A percentile compares a stretch with the other conserved stretches of the same genome.
phyloP scores from a whole-genome alignment of 2,113 vertebrate species.

The Carlito syrichta region DNA sequence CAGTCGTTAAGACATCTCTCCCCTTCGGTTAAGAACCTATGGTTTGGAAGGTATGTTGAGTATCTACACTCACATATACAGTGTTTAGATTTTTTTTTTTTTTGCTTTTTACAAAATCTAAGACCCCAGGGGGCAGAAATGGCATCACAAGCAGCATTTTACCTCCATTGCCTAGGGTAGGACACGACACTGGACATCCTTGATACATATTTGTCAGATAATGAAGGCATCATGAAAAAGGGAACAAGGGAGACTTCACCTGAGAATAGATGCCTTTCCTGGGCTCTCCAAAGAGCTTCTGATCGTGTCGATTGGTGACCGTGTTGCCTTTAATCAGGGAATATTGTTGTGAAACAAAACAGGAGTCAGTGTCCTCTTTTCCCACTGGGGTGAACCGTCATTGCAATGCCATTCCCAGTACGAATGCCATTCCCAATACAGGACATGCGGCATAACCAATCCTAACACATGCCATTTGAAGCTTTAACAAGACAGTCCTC shows the following conservation, averaged over 20 bases:
- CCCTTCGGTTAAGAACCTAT: not conserved
- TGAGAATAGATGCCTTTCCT: not conserved
- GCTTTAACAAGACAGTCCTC: slow-evolving; percentile 79
- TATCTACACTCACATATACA: not conserved
- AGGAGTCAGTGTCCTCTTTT: not conserved
- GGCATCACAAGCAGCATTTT: not conserved
- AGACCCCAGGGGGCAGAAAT: not conserved
- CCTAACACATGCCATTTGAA: slow-evolving; percentile 74
- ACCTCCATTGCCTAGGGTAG: not conserved
- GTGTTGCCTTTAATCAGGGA: not conserved
- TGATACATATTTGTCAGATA: not conserved
- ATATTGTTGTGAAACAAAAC: slow-evolving; percentile 8
- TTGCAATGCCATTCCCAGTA: not conserved
- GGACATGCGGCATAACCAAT: slow-evolving; percentile 38
- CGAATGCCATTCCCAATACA: not conserved
- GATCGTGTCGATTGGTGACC: not conserved
- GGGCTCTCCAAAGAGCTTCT: not conserved
- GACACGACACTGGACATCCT: not conserved
- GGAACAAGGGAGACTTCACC: not conserved
- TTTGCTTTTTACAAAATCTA: not conserved
- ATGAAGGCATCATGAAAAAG: not conserved
- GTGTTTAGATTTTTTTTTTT: not conserved
- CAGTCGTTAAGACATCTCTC: not conserved
- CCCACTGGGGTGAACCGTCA: not conserved
- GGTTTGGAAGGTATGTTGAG: not conserved